Evolutionary conservation across 2,113 vertebrate species (phyloP).

Genomic region (Passerina amoena): DNA sequence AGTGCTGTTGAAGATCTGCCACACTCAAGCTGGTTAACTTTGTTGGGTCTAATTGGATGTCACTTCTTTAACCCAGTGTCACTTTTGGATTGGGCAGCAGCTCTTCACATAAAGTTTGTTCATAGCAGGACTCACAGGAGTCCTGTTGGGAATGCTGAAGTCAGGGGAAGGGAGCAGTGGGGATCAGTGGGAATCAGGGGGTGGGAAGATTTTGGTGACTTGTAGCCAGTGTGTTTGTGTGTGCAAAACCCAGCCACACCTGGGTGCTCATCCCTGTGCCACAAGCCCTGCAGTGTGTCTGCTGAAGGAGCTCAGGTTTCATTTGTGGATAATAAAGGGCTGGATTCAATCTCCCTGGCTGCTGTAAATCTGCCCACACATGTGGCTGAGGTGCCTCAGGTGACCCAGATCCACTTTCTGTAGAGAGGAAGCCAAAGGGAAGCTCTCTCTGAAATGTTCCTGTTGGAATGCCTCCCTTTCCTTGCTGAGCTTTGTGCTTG

Average conservation of each 20-base stretch:
- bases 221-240: neutral
- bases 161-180: neutral
- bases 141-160: neutral
- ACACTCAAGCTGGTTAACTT: neutral
- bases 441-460: neutral
- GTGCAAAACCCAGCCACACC: neutral
- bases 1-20: neutral
- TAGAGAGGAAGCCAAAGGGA: neutral
- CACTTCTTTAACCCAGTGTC: neutral
- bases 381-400: neutral
- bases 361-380: neutral
- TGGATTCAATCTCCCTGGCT: conserved; percentile 7
- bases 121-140: neutral
- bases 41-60: neutral
- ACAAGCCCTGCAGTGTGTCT: neutral
- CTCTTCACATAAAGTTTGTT: neutral
- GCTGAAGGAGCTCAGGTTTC: neutral
- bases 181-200: neutral
- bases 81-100: neutral
- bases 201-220: neutral
- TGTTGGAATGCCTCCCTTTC: neutral
- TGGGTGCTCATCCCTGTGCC: neutral
- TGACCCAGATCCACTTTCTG: neutral
- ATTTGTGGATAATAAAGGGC: neutral
- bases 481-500: neutral